A percentile compares a stretch with the other conserved stretches of the same genome.
These are phyloP conservation scores for Sinotaia quadrata DNA, from an alignment of 2,888 invertebrate species.

Conservation along the genomic window DNA sequence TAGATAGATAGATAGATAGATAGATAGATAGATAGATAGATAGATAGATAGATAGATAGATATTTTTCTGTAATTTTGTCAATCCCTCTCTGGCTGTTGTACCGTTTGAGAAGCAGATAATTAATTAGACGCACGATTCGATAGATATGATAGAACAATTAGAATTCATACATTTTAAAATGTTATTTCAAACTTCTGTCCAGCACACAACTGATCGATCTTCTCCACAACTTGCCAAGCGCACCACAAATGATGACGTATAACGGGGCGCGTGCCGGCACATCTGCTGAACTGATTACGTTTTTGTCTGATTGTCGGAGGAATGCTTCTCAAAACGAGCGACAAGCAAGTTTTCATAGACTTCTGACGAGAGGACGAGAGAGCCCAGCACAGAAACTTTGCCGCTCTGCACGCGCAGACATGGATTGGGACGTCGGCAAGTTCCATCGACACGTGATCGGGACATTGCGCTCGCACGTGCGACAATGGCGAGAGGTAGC, in stretches of 20 bases:
- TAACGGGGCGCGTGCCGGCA: slow-evolving; percentile 11
- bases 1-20: no score
- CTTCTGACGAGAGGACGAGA: slow-evolving; percentile 2
- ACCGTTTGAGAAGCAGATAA: no score
- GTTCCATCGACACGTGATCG: slow-evolving; percentile 23
- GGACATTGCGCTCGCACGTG: slow-evolving; percentile 27
- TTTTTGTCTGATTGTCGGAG: neutral
- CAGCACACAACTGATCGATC: neutral
- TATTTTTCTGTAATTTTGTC: no score
- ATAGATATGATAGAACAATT: neutral
- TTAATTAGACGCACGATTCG: no score
- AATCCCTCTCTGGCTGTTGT: no score
- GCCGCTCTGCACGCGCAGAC: slow-evolving; percentile 25
- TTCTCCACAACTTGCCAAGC: neutral
- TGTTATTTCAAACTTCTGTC: neutral
- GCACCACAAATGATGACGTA: neutral
- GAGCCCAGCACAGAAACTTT: neutral
- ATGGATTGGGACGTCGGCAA: slow-evolving; percentile 9
- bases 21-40: no score
- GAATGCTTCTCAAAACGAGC: neutral
- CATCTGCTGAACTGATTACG: slow-evolving; percentile 28
- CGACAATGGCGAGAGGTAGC: slow-evolving; percentile 23
- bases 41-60: no score
- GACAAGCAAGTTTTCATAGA: slow-evolving; percentile 23
- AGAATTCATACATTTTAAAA: neutral